A percentile compares a stretch with the other conserved stretches of the same genome.
Conservation (phyloP, 2,113 vertebrate species). For the Coptodon bakossiorum region DNA sequence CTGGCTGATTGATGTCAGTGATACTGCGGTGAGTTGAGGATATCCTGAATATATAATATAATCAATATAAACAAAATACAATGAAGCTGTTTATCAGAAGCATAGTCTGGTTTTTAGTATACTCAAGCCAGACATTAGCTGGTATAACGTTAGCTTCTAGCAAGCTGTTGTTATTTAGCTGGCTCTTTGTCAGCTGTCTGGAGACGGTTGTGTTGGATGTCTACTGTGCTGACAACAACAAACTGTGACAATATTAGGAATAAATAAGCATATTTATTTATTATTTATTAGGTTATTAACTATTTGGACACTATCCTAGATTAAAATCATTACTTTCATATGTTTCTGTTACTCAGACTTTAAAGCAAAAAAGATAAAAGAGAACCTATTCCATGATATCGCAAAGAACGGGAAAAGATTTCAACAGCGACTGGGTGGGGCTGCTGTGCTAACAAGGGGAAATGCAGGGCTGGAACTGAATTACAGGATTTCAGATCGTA, state of each 20-base stretch:
- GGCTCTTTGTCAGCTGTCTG: neutral
- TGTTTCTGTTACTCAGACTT: neutral
- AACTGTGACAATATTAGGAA: neutral
- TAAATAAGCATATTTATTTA: neutral
- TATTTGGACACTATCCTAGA: neutral
- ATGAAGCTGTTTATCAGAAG: neutral
- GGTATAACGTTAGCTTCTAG: neutral
- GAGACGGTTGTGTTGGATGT: accelerated
- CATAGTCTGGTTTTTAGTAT: neutral
- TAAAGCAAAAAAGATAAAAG: neutral
- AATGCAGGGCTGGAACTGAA: neutral
- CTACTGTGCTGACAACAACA: neutral
- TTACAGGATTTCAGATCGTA: neutral
- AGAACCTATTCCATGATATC: accelerated
- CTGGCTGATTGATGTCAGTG: neutral
- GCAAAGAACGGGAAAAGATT: neutral
- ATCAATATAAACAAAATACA: neutral
- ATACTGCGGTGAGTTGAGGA: neutral
- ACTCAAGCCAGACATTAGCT: neutral
- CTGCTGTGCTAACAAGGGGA: neutral
- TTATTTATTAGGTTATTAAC: neutral
- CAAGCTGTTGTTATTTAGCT: neutral
- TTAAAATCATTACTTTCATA: neutral
- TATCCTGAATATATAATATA: neutral
- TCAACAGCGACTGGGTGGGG: accelerated